Conservation (phyloP, 37 sponge, comb jelly and placozoan species). For the Halichondria panicea region DNA sequence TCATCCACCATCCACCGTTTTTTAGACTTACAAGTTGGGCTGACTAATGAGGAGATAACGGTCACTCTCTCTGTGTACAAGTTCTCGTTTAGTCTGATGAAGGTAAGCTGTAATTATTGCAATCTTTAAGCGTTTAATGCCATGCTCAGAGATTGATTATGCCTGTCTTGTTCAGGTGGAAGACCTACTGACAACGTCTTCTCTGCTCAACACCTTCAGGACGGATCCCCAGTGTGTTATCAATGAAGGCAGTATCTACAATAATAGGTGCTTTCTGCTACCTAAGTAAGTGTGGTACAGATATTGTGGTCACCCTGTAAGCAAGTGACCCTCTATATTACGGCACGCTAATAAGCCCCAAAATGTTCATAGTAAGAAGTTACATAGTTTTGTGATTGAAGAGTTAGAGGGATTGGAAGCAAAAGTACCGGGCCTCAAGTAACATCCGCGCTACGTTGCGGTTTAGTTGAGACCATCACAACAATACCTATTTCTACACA, state of each 20-base stretch:
- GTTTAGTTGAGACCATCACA: too few relatives aligned
- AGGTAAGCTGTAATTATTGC: conserved; percentile 29
- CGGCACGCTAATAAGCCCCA: too few relatives aligned
- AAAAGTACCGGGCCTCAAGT: too few relatives aligned
- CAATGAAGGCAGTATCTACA: conserved; percentile 40
- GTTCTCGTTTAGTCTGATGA: conserved; percentile 20
- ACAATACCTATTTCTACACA: too few relatives aligned
- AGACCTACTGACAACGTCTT: conserved; percentile 44
- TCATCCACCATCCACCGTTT: too few relatives aligned
- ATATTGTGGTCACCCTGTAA: too few relatives aligned
- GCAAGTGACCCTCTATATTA: too few relatives aligned
- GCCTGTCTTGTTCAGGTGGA: conserved; percentile 28
- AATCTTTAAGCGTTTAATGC: too few relatives aligned
- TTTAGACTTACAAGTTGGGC: conserved; percentile 48
- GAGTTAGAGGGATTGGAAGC: too few relatives aligned
- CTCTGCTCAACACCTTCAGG: conserved; percentile 28
- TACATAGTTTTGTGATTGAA: too few relatives aligned
- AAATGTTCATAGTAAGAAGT: too few relatives aligned
- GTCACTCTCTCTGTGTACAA: conserved; percentile 17
- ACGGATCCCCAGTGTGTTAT: conserved; percentile 15
- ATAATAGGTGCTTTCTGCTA: conserved; percentile 54
- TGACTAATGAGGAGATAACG: conserved; percentile 35
- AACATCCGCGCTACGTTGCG: too few relatives aligned
- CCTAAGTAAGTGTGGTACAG: conserved; percentile 61
- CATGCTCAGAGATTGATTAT: neutral